Conservation (phyloP, 2,888 invertebrate species). For the Harpalus rufipes region DNA sequence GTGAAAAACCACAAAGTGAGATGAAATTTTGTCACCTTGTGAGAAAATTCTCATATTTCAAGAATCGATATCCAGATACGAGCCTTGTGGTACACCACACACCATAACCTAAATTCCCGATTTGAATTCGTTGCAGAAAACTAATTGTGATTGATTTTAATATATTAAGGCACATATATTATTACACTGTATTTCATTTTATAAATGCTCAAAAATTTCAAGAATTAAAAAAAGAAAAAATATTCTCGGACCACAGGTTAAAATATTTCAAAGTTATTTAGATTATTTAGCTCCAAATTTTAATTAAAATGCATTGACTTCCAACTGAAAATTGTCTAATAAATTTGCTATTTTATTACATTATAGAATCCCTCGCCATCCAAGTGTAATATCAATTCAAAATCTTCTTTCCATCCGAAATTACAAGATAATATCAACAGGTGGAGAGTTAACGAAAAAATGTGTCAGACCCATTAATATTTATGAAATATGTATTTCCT, state of each 20-base stretch:
- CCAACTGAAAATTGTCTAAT: not conserved
- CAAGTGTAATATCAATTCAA: constrained; percentile 37
- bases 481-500: constrained; percentile 62
- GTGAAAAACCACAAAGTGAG: no score
- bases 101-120: no score
- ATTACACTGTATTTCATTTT: no score
- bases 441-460: constrained; percentile 54
- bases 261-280: constrained; percentile 4
- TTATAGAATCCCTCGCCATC: not conserved
- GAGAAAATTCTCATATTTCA: no score
- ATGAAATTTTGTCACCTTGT: no score
- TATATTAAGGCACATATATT: no score
- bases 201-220: not conserved
- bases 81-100: no score
- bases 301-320: constrained; percentile 15
- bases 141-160: no score
- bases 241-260: not conserved
- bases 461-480: constrained; percentile 51
- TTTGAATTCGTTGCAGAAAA: no score
- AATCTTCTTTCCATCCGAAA: constrained; percentile 40
- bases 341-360: constrained; percentile 41
- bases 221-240: not conserved
- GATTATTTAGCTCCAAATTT: constrained; percentile 9
- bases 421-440: constrained; percentile 55
- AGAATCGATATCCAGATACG: no score